These are phyloP conservation scores for Endomychus coccineus DNA, from an alignment of 2,888 invertebrate genomes.

Conservation along the genomic window DNA sequence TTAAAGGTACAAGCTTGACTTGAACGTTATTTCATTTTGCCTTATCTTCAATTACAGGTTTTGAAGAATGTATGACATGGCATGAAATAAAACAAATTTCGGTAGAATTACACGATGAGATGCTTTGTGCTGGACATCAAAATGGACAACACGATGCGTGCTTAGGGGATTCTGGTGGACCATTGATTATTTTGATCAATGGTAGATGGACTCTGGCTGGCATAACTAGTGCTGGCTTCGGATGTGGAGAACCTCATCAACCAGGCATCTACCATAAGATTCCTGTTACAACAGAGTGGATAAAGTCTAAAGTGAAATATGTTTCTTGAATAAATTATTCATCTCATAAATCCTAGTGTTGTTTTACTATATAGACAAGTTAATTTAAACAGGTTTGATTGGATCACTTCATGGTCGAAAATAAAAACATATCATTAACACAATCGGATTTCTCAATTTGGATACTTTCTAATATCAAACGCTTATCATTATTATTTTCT, in stretches of 20 bases:
- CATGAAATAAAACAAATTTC: conserved; percentile 73
- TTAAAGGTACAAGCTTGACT: too few relatives aligned
- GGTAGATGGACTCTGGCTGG: conserved; percentile 72
- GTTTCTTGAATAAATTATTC: too few relatives aligned
- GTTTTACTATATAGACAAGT: too few relatives aligned
- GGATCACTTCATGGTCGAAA: too few relatives aligned
- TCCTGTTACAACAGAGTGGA: conserved; percentile 62
- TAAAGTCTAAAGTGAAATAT: conserved; percentile 48
- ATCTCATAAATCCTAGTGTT: too few relatives aligned
- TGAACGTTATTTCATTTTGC: not conserved
- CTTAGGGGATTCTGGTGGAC: conserved; percentile 76
- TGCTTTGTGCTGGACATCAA: conserved; percentile 80
- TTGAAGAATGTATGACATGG: conserved; percentile 71
- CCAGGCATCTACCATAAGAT: conserved; percentile 83
- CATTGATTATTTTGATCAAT: conserved; percentile 59
- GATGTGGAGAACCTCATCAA: conserved; percentile 78
- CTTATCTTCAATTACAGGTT: conserved; percentile 46
- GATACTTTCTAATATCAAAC: too few relatives aligned
- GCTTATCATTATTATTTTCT: too few relatives aligned
- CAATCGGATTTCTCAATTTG: too few relatives aligned
- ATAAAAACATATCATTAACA: too few relatives aligned
- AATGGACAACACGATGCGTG: conserved; percentile 79
- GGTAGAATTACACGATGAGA: conserved; percentile 66
- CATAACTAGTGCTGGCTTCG: conserved; percentile 80
- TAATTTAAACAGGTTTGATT: too few relatives aligned